A percentile compares a stretch with the other conserved stretches of the same genome.
phyloP scores from a whole-genome alignment of 1,140 invertebrate genomes.

The Probaryconus sp. region DNA sequence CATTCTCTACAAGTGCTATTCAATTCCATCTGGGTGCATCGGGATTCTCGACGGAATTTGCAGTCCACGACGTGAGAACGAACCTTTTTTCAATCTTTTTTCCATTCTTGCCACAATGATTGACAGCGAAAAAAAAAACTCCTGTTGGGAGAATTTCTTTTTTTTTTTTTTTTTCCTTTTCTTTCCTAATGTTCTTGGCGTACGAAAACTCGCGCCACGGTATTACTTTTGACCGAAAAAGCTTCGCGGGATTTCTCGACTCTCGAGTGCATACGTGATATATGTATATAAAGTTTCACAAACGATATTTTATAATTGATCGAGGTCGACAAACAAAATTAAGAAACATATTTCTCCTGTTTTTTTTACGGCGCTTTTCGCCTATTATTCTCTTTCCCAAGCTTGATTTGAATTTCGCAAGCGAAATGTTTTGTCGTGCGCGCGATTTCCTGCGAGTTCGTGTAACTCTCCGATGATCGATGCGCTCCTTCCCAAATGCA shows the following conservation, averaged over 20 bases:
- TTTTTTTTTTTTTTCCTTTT: constrained; percentile 18
- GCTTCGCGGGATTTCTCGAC: too few relatives aligned
- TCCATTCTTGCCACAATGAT: constrained; percentile 14
- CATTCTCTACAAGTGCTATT: constrained; percentile 78
- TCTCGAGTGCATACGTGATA: too few relatives aligned
- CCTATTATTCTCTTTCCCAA: constrained; percentile 33
- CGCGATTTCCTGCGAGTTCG: constrained; percentile 13
- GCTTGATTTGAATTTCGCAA: constrained; percentile 33
- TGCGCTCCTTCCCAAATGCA: constrained; percentile 66
- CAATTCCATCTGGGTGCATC: constrained; percentile 77
- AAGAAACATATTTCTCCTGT: constrained; percentile 32
- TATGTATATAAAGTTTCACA: too few relatives aligned
- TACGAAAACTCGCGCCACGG: too few relatives aligned
- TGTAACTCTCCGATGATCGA: constrained; percentile 40
- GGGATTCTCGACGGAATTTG: constrained; percentile 37
- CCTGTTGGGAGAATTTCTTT: constrained; percentile 13
- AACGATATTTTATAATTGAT: constrained; percentile 22
- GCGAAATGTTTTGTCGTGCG: constrained; percentile 22
- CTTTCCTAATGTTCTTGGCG: constrained; percentile 15
- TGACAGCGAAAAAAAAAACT: constrained; percentile 15
- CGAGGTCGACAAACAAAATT: constrained; percentile 19
- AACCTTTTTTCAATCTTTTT: constrained; percentile 25
- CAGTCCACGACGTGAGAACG: constrained; percentile 47
- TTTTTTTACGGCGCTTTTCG: constrained; percentile 34
- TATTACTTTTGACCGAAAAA: too few relatives aligned